Evolutionary conservation across 2,888 invertebrate genomes (phyloP).

Genomic region (Brachyptera risi): DNA sequence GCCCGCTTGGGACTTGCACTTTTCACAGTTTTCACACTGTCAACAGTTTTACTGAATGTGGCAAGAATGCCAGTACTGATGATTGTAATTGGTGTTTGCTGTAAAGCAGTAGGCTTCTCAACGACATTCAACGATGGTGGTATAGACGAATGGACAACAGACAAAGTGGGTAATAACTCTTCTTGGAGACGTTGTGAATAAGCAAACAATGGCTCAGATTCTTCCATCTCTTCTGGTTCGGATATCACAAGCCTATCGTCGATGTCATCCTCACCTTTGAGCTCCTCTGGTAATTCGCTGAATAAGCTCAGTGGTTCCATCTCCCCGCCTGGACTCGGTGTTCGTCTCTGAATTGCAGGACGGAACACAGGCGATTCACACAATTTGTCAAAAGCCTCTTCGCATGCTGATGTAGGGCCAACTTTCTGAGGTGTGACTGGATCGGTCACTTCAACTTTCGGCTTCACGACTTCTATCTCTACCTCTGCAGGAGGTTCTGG

Average conservation of each 20-base stretch:
- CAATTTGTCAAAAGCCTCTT: conserved; percentile 52
- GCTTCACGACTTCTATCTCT: conserved; percentile 15
- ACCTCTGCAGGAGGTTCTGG: conserved; percentile 34
- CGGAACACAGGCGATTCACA: conserved; percentile 53
- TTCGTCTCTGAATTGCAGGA: conserved; percentile 37
- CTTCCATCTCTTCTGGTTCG: conserved; percentile 60
- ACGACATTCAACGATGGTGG: conserved; percentile 39
- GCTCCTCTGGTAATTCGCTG: conserved; percentile 44
- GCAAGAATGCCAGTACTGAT: neutral
- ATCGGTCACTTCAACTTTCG: conserved; percentile 31
- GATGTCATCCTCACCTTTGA: conserved; percentile 46
- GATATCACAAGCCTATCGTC: conserved; percentile 56
- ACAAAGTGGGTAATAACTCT: conserved; percentile 54
- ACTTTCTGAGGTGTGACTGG: conserved; percentile 25
- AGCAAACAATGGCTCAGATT: conserved; percentile 51
- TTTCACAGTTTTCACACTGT: neutral
- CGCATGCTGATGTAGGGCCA: conserved; percentile 37
- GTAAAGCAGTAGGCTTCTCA: neutral
- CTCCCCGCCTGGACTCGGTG: conserved; percentile 21
- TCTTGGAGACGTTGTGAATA: conserved; percentile 47
- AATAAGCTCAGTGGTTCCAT: conserved; percentile 39
- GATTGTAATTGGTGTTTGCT: neutral
- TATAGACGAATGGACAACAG: conserved; percentile 46
- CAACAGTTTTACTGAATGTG: no score
- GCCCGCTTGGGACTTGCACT: neutral